Conservation (phyloP, 2,797 vertebrate genomes). For the Rhabdomys pumilio region DNA sequence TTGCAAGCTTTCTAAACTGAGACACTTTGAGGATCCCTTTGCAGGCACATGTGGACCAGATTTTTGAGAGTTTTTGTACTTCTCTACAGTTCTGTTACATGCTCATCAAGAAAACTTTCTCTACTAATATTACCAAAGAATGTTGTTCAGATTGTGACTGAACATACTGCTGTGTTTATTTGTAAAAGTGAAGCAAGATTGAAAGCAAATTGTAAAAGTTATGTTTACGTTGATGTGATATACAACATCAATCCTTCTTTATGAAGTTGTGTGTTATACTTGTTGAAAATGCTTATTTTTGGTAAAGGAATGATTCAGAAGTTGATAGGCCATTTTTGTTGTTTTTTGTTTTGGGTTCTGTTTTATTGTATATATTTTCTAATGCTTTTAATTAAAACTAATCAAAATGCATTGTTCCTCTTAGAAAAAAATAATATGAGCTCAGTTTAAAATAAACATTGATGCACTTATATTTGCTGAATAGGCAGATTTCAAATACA, state of each 20-base stretch:
- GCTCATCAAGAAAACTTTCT: not conserved
- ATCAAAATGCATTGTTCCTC: not conserved
- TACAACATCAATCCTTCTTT: not conserved
- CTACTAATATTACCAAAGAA: not conserved
- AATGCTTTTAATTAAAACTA: not conserved
- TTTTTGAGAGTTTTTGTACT: not conserved
- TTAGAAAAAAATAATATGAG: not conserved
- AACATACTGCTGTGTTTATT: not conserved
- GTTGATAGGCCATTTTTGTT: not conserved
- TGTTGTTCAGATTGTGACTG: fast-evolving
- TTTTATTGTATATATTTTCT: not conserved
- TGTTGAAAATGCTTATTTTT: not conserved
- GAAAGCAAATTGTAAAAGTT: not conserved
- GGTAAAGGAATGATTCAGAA: not conserved
- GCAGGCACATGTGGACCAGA: not conserved
- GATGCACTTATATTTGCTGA: not conserved
- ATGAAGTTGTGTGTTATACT: not conserved
- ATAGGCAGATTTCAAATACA: not conserved
- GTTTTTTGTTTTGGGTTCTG: too few relatives aligned
- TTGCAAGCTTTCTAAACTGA: not conserved
- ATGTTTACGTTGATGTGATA: not conserved
- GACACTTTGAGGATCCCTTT: not conserved
- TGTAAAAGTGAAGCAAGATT: not conserved
- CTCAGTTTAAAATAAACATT: not conserved
- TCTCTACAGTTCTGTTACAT: not conserved